Conservation (phyloP, 2,113 vertebrate species). For the Silurus glanis region DNA sequence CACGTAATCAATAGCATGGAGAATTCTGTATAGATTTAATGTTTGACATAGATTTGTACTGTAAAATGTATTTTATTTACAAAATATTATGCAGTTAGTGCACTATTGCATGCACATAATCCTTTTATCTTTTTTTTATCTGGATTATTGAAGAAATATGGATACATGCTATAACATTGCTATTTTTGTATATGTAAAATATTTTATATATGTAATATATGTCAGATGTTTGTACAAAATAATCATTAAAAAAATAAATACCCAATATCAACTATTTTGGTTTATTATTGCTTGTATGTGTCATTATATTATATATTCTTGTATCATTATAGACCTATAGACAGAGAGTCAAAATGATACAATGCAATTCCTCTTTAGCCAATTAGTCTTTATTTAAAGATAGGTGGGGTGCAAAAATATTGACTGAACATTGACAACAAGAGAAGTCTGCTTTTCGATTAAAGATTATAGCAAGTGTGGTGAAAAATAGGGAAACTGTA, state of each 20-base stretch:
- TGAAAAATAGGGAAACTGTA: background rate
- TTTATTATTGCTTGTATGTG: background rate
- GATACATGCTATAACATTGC: background rate
- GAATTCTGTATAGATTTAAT: background rate
- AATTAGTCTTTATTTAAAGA: background rate
- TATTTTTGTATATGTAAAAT: slow-evolving; percentile 18
- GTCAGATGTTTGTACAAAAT: background rate
- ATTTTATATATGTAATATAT: background rate
- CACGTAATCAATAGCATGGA: background rate
- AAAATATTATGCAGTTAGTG: background rate
- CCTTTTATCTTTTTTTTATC: background rate
- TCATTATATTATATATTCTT: background rate
- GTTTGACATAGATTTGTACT: background rate
- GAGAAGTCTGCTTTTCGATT: background rate
- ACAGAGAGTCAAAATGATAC: background rate
- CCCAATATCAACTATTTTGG: background rate
- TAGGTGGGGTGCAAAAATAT: background rate
- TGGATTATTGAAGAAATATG: background rate
- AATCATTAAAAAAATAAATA: slow-evolving; percentile 11
- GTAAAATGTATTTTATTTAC: background rate
- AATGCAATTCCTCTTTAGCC: background rate
- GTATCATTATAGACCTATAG: background rate
- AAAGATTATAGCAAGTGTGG: background rate
- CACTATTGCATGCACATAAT: background rate
- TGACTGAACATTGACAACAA: background rate